Evolutionary conservation across 2,113 vertebrate genomes (phyloP).

Genomic region (Rynchops niger): DNA sequence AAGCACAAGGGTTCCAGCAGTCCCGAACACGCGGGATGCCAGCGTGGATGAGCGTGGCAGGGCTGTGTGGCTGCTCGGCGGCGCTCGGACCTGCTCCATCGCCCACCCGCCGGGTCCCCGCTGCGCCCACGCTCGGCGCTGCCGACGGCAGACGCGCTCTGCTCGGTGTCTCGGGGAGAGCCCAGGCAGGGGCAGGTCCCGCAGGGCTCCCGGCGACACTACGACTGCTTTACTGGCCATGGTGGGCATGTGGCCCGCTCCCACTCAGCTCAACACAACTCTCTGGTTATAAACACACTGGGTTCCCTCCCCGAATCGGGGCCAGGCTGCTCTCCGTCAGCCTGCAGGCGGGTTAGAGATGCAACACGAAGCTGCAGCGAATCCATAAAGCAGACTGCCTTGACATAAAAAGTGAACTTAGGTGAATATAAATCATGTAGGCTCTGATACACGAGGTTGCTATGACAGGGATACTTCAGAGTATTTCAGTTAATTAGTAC

Average conservation of each 20-base stretch:
- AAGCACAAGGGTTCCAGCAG: neutral
- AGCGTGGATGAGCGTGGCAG: neutral
- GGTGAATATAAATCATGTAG: neutral
- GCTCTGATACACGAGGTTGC: neutral
- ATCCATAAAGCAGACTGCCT: neutral
- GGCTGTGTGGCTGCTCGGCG: neutral
- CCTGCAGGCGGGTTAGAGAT: neutral
- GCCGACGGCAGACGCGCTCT: rapidly evolving
- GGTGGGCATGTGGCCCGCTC: neutral
- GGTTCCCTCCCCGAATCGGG: neutral
- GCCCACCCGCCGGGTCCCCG: rapidly evolving
- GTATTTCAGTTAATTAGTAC: constrained; percentile 15
- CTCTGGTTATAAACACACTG: neutral
- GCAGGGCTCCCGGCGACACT: neutral
- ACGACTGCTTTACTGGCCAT: rapidly evolving
- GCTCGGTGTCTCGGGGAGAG: neutral
- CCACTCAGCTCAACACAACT: neutral
- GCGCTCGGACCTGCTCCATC: neutral
- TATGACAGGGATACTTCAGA: neutral
- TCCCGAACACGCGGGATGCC: rapidly evolving
- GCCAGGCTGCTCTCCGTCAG: neutral
- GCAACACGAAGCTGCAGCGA: neutral
- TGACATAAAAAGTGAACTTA: neutral
- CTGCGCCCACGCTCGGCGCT: neutral
- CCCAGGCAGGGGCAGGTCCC: neutral